Conservation (phyloP, 2,888 invertebrate genomes). For the Drosophila affinis region DNA sequence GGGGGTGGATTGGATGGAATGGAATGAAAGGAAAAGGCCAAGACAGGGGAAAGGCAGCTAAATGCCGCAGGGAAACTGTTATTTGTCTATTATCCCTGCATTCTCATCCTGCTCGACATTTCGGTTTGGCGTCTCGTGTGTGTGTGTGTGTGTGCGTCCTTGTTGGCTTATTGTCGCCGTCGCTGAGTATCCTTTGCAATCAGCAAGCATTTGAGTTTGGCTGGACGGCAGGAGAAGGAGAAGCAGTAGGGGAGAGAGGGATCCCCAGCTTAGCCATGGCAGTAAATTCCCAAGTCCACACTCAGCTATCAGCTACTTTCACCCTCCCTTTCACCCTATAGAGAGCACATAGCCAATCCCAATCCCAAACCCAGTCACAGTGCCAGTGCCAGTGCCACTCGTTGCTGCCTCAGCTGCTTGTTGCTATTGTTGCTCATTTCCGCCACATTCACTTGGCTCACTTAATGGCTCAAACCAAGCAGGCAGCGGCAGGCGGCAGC, state of each 20-base stretch:
- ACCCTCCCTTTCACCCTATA: neutral
- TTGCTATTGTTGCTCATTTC: conserved; percentile 78
- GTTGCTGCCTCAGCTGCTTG: conserved; percentile 53
- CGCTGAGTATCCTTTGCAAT: conserved; percentile 77
- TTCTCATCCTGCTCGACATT: conserved; percentile 54
- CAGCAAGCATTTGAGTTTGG: conserved; percentile 69
- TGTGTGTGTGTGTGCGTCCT: conserved; percentile 40
- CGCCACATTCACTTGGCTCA: conserved; percentile 76
- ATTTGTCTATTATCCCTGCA: conserved; percentile 77
- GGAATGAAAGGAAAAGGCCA: conserved; percentile 19
- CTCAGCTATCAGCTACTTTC: conserved; percentile 71
- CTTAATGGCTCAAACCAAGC: conserved; percentile 60
- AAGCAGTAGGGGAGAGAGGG: conserved; percentile 24
- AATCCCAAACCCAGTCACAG: neutral
- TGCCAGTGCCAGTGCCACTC: conserved; percentile 15
- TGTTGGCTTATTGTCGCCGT: conserved; percentile 75
- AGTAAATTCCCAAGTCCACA: conserved; percentile 72
- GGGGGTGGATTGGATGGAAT: too few relatives aligned
- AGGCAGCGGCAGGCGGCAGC: conserved; percentile 15
- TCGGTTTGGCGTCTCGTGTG: conserved; percentile 14
- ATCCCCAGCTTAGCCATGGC: conserved; percentile 47
- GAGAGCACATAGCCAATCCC: conserved; percentile 10
- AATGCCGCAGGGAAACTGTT: conserved; percentile 79
- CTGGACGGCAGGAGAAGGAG: neutral
- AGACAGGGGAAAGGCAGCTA: conserved; percentile 42